Evolutionary conservation across 2,113 vertebrate genomes (phyloP).

Genomic region (Ellobius talpinus): DNA sequence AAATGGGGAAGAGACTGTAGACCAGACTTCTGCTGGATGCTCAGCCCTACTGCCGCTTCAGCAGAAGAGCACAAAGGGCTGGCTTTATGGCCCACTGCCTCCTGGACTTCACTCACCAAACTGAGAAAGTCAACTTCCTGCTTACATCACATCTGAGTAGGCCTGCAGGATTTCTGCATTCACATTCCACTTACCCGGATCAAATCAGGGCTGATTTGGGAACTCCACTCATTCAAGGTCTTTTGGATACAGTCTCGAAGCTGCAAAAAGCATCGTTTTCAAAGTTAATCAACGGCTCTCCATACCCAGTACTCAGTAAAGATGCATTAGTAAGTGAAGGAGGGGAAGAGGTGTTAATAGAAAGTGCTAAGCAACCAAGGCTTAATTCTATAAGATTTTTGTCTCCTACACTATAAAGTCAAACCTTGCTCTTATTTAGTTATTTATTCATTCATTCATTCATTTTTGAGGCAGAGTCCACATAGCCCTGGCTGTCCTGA

Average conservation of each 20-base stretch:
- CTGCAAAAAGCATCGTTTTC: conserved; percentile 87
- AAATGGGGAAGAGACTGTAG: not conserved
- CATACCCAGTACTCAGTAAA: not conserved
- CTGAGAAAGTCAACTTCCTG: conserved; percentile 42
- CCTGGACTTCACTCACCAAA: not conserved
- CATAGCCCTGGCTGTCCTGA: not conserved
- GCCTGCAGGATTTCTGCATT: not conserved
- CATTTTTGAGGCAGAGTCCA: not conserved
- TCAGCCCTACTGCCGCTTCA: not conserved
- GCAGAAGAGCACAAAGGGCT: not conserved
- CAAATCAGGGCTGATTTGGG: conserved; percentile 85
- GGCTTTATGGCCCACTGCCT: conserved; percentile 17
- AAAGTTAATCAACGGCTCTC: conserved; percentile 43
- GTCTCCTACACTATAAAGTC: conserved; percentile 30
- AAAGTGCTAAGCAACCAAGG: not conserved
- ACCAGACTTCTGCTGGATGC: conserved; percentile 18
- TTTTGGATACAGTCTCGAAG: conserved; percentile 97
- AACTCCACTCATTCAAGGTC: conserved; percentile 94
- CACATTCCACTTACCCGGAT: conserved; percentile 86
- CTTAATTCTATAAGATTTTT: conserved; percentile 13
- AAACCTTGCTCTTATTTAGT: not conserved
- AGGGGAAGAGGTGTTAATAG: not conserved
- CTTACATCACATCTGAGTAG: conserved; percentile 26
- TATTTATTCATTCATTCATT: not conserved
- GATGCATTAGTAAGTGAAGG: not conserved